phyloP scores from a whole-genome alignment of 2,113 vertebrate species.

The Orycteropus afer region DNA sequence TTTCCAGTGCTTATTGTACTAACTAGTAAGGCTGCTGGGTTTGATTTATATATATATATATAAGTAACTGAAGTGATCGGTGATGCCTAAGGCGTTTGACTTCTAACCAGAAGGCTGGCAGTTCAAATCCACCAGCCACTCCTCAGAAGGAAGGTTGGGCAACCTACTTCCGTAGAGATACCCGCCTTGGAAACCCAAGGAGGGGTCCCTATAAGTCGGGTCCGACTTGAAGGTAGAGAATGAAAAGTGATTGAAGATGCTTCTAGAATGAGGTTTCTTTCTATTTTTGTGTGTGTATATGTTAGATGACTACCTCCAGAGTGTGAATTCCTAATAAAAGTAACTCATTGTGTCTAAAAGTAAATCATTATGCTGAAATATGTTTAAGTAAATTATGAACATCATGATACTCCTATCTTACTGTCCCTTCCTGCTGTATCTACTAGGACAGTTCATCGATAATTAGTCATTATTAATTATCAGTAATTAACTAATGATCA shows the following conservation, averaged over 20 bases:
- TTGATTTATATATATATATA: neutral
- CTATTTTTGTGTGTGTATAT: neutral
- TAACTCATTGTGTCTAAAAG: neutral
- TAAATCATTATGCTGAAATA: neutral
- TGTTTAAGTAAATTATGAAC: neutral
- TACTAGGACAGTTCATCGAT: neutral
- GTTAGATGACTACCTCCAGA: neutral
- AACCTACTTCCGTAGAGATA: too few relatives aligned
- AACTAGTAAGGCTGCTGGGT: neutral
- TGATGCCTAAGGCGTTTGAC: too few relatives aligned
- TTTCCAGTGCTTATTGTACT: constrained; percentile 24
- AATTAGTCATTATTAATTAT: too few relatives aligned
- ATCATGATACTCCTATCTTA: neutral
- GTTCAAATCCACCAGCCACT: too few relatives aligned
- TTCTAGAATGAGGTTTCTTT: neutral
- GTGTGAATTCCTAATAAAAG: neutral
- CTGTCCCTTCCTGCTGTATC: neutral
- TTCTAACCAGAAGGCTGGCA: too few relatives aligned
- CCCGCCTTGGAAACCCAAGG: too few relatives aligned
- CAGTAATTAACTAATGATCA: too few relatives aligned
- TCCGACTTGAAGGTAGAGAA: too few relatives aligned
- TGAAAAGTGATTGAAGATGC: neutral
- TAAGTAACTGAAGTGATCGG: neutral
- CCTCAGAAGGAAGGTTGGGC: too few relatives aligned
- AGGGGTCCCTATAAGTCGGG: too few relatives aligned